Percentiles rank a stretch among this genome's conserved stretches.
phyloP scores from a whole-genome alignment of 2,113 vertebrate genomes.

The Cyphomyrus discorhynchus region DNA sequence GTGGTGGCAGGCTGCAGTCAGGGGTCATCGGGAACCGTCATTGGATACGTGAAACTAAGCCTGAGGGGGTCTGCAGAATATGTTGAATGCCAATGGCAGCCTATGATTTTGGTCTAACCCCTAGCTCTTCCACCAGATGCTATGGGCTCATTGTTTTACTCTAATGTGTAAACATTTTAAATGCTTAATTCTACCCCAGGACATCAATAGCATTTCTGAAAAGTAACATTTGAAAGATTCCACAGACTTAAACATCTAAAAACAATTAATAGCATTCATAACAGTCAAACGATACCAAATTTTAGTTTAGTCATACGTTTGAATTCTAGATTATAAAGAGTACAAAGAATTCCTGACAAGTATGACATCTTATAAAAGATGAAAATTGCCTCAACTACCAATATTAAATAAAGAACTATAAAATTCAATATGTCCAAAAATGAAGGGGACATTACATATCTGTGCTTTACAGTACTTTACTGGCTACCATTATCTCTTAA shows the following conservation, averaged over 20 bases:
- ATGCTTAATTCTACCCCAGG: not conserved
- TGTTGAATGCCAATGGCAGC: not conserved
- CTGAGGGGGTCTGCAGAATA: not conserved
- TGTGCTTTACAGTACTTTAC: not conserved
- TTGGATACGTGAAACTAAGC: not conserved
- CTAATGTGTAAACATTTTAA: not conserved
- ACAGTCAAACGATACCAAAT: not conserved
- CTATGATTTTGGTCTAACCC: not conserved
- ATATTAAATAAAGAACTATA: not conserved
- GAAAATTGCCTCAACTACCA: not conserved
- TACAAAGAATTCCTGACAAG: not conserved
- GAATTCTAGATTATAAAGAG: not conserved
- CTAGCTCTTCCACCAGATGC: not conserved
- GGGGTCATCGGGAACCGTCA: not conserved
- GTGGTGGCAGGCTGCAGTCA: not conserved
- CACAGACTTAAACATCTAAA: not conserved
- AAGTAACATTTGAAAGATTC: not conserved
- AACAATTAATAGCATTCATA: not conserved
- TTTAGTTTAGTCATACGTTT: not conserved
- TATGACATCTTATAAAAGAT: not conserved
- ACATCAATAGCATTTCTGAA: not conserved
- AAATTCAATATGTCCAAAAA: not conserved
- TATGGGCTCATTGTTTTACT: not conserved
- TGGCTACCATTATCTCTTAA: too few relatives aligned
- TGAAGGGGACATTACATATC: not conserved